phyloP scores from a whole-genome alignment of 2,113 vertebrate species.

The Lagenorhynchus albirostris region DNA sequence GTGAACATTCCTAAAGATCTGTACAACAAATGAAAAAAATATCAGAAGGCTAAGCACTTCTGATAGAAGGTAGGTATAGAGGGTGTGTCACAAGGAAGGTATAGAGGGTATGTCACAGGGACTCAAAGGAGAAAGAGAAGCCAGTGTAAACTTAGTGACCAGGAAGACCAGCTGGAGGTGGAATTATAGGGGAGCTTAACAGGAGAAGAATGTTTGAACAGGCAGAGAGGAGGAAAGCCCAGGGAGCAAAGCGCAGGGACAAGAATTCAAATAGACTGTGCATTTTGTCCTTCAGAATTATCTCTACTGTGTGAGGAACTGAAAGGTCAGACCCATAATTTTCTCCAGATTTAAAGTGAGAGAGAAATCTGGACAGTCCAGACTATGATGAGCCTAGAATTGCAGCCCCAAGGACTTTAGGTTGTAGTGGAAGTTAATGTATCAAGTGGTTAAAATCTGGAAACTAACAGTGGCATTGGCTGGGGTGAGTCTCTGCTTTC shows the following conservation, averaged over 20 bases:
- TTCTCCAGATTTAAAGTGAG: neutral
- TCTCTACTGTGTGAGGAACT: neutral
- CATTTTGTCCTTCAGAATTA: neutral
- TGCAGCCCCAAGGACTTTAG: neutral
- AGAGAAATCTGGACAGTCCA: neutral
- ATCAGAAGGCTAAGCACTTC: neutral
- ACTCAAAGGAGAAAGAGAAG: neutral
- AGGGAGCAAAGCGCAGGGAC: neutral
- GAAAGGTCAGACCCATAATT: neutral
- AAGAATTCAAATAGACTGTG: neutral
- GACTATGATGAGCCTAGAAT: neutral
- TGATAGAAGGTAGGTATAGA: neutral
- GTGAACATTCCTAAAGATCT: neutral
- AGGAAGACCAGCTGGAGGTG: neutral
- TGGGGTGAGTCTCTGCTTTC: neutral
- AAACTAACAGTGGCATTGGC: neutral
- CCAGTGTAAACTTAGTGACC: neutral
- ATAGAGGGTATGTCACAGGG: too few species aligned
- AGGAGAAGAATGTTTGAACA: neutral
- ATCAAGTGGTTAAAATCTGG: neutral
- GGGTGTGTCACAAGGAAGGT: neutral
- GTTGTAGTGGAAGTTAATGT: neutral
- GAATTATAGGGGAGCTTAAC: neutral
- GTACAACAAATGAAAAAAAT: neutral
- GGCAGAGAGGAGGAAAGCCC: neutral